Conservation (phyloP, 2,888 invertebrate species). For the Troides aeacus region DNA sequence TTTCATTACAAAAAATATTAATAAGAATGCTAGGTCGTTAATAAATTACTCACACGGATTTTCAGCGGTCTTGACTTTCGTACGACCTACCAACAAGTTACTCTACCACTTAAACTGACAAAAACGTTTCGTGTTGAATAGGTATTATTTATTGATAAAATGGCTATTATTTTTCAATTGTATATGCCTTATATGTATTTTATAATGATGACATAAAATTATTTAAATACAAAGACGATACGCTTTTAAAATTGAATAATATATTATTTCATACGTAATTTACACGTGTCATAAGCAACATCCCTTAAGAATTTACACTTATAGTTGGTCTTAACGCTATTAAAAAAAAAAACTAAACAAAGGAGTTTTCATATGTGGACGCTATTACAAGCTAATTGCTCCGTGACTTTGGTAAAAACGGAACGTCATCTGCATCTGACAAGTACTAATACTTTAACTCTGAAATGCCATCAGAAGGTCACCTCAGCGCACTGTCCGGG, state of each 20-base stretch:
- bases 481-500: constrained; percentile 41
- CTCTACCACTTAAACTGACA: constrained; percentile 62
- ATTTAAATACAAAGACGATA: background rate
- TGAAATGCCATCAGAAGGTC: constrained; percentile 42
- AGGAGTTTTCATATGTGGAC: constrained; percentile 1
- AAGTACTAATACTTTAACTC: constrained; percentile 44
- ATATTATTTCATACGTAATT: background rate
- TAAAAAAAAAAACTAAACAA: background rate
- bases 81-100: constrained; percentile 71
- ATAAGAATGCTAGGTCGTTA: constrained; percentile 39
- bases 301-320: background rate
- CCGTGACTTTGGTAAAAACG: constrained; percentile 16
- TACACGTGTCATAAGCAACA: background rate
- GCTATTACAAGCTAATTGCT: constrained; percentile 10
- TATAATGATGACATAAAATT: background rate
- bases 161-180: constrained; percentile 40
- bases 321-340: background rate
- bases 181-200: background rate
- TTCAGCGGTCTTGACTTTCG: constrained; percentile 62
- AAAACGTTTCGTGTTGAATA: constrained; percentile 49
- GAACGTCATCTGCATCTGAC: constrained; percentile 40
- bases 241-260: background rate
- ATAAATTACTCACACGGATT: constrained; percentile 55
- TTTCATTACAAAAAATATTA: background rate
- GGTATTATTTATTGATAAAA: constrained; percentile 28